These are phyloP conservation scores for Lucilia cuprina DNA, from an alignment of 1,140 invertebrate genomes.

Conservation along the genomic window DNA sequence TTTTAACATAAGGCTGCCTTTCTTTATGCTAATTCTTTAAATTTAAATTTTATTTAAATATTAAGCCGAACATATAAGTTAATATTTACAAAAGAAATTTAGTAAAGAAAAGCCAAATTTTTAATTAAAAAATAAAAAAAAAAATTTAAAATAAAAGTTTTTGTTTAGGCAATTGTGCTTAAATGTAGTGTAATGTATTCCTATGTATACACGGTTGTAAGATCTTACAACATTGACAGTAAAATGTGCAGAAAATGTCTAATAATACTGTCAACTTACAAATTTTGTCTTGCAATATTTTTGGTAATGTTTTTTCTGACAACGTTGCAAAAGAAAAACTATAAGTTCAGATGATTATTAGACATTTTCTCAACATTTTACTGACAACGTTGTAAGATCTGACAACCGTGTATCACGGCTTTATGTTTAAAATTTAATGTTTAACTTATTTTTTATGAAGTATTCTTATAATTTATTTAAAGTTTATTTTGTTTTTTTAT, in stretches of 20 bases:
- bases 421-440: neutral
- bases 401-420: no score
- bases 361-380: no score
- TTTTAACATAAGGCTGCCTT: slow-evolving; percentile 1
- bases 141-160: neutral
- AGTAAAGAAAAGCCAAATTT: neutral
- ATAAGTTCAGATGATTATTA: no score
- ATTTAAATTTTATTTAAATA: neutral
- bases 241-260: no score
- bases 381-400: no score
- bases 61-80: neutral
- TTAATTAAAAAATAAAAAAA: neutral
- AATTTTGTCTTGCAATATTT: no score
- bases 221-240: no score
- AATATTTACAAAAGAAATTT: neutral
- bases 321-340: no score
- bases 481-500: neutral
- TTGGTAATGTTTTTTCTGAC: no score
- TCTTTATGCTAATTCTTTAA: neutral
- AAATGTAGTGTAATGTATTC: neutral
- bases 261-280: no score
- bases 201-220: no score
- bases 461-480: neutral
- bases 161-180: neutral
- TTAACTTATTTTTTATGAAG: neutral